phyloP scores from a whole-genome alignment of 2,888 invertebrate species.

The Syritta pipiens region DNA sequence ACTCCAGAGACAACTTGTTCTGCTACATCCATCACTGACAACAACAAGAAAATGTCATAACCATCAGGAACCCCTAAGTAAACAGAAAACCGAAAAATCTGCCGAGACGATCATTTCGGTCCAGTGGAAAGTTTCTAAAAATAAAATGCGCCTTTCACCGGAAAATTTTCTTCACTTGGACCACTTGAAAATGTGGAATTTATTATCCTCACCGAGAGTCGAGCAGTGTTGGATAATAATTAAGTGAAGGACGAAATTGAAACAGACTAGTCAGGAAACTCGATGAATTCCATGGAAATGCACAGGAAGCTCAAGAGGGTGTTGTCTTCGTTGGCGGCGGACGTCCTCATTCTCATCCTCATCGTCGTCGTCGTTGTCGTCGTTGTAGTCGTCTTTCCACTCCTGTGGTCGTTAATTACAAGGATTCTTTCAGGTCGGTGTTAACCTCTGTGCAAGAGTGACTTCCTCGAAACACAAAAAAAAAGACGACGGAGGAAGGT shows the following conservation, averaged over 20 bases:
- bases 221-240: constrained; percentile 45
- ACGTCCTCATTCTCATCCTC: no score
- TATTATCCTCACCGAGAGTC: constrained; percentile 43
- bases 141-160: constrained; percentile 14
- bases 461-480: no score
- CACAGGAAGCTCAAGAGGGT: constrained; percentile 51
- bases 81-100: constrained; percentile 23
- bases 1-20: constrained; percentile 34
- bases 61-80: constrained; percentile 51
- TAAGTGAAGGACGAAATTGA: constrained; percentile 52
- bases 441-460: no score
- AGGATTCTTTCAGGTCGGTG: no score
- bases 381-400: constrained; percentile 16
- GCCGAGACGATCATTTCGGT: neutral
- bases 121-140: neutral
- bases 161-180: neutral
- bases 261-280: constrained; percentile 54
- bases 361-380: no score
- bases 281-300: constrained; percentile 56
- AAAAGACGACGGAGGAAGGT: constrained; percentile 11
- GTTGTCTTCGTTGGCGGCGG: neutral
- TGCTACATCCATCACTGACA: constrained; percentile 31
- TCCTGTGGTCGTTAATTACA: constrained; percentile 66
- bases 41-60: constrained; percentile 47
- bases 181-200: constrained; percentile 62